Conservation (phyloP, 1,140 invertebrate genomes). For the Diorhabda elongata region DNA sequence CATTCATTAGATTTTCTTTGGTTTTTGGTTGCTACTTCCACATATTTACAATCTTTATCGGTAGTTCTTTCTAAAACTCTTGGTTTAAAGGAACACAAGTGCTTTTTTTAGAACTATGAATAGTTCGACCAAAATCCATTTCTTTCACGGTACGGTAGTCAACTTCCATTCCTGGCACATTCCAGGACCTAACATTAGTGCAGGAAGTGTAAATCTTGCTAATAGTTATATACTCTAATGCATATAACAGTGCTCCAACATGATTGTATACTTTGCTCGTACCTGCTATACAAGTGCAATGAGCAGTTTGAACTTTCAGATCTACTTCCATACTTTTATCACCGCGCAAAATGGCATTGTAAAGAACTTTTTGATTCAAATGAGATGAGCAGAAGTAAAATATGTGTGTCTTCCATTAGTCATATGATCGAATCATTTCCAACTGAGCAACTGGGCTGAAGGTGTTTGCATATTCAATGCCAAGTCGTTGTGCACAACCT, state of each 20-base stretch:
- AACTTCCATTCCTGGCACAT: background rate
- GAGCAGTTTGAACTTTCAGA: background rate
- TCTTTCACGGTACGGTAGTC: background rate
- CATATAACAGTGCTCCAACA: constrained; percentile 7
- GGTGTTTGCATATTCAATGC: no score
- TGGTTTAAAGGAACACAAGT: background rate
- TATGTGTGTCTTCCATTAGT: no score
- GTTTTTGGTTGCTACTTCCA: no score
- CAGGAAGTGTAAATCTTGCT: background rate
- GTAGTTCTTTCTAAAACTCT: background rate
- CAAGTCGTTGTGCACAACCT: no score
- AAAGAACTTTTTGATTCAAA: no score
- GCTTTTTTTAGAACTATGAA: background rate
- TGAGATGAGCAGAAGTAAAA: no score
- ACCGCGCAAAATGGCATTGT: no score
- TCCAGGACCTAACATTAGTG: background rate
- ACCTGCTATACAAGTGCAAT: constrained; percentile 17
- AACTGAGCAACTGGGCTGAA: no score
- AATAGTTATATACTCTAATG: background rate
- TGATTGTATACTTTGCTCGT: constrained; percentile 7
- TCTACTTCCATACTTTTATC: no score
- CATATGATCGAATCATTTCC: no score
- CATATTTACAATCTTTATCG: no score
- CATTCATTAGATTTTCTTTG: no score
- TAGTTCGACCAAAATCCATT: background rate